Base-by-base conservation (phyloP, 2,888 invertebrate genomes). In the Xanthia togata region DNA sequence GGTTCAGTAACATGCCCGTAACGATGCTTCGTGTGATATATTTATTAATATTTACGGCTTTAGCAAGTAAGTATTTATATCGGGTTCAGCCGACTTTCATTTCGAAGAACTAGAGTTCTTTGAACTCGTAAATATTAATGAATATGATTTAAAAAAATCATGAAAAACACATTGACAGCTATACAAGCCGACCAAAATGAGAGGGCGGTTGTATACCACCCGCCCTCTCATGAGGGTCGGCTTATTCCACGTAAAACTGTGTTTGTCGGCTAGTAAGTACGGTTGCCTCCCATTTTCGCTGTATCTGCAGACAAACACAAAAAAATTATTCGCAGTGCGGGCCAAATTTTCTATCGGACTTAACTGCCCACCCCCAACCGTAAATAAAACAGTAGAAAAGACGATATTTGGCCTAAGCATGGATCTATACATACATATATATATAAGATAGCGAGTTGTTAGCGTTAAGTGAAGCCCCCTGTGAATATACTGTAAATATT, bases 401-500 rank as follows among this genome's bases (percentile, higher is more conserved):
- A 60, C 60, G 80, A 74, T 76, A 70, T 67, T 70, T 68, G 80
- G 81, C 81, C 81, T 80, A 80, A 81, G 79, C 44, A 38, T 31
- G 79, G 8, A 79, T 65, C 81, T 62, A 62, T 67, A 71, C 59
- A 67, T 80, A 68, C 38, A 72, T 68, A 73, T 70, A 59, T n/a
- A n/a, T 44, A 63, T 74, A 67, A 79, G 55, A 35, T 68, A 76
- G 76, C 57, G n/a, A 71, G 35, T 72, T 72, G 41, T 65, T 79
- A 85, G 78, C 0, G 59, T 23, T 84, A 86, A 86, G 84, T 41
- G 59, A 79, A 86, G 77, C 81, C 77, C 83, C 73, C 70, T 84
- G 80, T 87, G 81, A 82, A 86, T 86, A 86, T 79, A 77, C 63
- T 90, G 89, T 88, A 89, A 85, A 89, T 88, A 88, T 86, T 73